Evolutionary conservation across 1,140 invertebrate species (phyloP), one percentile per base, ranked within the genome.

Genomic region (Drosophila serrata): DNA sequence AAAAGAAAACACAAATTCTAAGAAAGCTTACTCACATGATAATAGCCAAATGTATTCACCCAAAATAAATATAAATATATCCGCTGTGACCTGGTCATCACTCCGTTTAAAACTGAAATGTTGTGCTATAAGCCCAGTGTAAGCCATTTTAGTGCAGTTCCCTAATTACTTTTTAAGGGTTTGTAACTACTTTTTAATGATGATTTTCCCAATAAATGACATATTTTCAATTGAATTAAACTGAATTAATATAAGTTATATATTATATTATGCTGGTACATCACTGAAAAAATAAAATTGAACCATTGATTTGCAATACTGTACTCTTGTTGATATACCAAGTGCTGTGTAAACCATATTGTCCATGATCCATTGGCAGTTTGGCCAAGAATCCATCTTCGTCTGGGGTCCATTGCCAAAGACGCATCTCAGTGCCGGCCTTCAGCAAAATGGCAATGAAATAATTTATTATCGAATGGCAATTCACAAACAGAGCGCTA

Each of bases 321-420:
- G 17, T 1, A 2, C n/a, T 35, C 22, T 78, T 70, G 11, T 69
- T 42, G 5, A 39, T 5, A 12, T 42, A 78, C 37, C 39, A 62
- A 12, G 51, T 55, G 15, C 58, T 62, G 0, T 70, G 64, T 3
- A 33, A 4, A 11, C 33, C 33, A 33, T 33, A 33, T 12, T 33
- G 33, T 4, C 33, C 74, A 11, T 42, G 24, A n/a, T 78, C 74
- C 12, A 77, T 33, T 11, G 75, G 64, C 33, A 70, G 58, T 53
- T 68, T 78, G 3, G 37, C 24, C 15, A 76, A 4, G 9, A 77
- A 9, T 12, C 19, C 17, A 6, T 15, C 15, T 46, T 77, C 74
- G 42, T 70, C 22, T 5, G 53, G 58, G 19, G 24, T 24, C 37
- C 49, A 75, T 15, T 61, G 29, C 40, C 11, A 27, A 8, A 79